phyloP scores from a whole-genome alignment of 2,797 vertebrate genomes.

The Cuniculus paca region DNA sequence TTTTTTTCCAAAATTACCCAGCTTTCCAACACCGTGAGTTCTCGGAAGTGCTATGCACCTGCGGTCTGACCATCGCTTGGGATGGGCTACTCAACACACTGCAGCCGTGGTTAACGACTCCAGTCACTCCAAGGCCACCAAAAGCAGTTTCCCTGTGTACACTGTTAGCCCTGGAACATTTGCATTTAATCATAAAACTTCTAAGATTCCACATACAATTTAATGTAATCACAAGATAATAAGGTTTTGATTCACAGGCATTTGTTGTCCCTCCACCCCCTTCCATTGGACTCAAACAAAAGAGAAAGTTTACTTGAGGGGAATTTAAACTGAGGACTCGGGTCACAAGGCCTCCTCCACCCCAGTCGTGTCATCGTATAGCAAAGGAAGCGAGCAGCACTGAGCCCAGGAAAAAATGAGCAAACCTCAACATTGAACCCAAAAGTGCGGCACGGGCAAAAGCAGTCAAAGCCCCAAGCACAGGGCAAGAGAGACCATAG shows the following conservation, averaged over 20 bases:
- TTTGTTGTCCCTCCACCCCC: not conserved
- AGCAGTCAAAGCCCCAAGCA: not conserved
- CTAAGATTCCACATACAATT: not conserved
- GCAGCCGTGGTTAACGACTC: no score
- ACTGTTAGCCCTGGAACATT: slow-evolving; percentile 6
- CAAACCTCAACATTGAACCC: rapidly evolving
- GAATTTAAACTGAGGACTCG: not conserved
- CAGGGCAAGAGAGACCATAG: not conserved
- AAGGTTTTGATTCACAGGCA: not conserved
- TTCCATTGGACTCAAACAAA: not conserved
- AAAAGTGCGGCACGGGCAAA: rapidly evolving
- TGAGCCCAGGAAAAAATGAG: not conserved
- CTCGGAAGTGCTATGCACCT: rapidly evolving
- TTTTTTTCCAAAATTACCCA: not conserved
- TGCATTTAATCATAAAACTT: not conserved
- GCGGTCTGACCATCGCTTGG: not conserved
- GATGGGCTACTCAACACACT: rapidly evolving
- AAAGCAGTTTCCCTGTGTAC: not conserved
- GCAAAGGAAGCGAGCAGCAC: not conserved
- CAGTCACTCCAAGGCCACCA: not conserved
- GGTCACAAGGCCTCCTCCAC: not conserved
- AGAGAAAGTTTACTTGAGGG: not conserved
- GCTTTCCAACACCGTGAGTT: rapidly evolving
- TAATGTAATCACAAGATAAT: not conserved
- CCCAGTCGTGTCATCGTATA: slow-evolving; percentile 30